phyloP scores from a whole-genome alignment of 2,888 invertebrate genomes.

The Caenorhabditis sp. region DNA sequence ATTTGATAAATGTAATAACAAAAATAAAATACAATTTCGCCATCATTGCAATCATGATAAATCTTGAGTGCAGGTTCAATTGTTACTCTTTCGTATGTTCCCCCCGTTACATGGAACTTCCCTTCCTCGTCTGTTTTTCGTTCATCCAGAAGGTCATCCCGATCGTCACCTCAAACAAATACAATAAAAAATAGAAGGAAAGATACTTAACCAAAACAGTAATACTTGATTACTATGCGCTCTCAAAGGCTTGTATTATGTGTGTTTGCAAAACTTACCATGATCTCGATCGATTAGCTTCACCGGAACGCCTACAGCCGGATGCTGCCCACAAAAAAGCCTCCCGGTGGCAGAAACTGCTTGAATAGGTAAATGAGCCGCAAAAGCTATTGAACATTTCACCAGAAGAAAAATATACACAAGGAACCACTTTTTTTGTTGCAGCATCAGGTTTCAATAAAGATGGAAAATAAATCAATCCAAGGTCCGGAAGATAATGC shows the following conservation, averaged over 20 bases:
- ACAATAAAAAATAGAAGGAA: background rate
- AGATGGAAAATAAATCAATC: background rate
- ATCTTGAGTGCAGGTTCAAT: slow-evolving; percentile 59
- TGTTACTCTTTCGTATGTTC: slow-evolving; percentile 32
- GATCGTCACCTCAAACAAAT: slow-evolving; percentile 34
- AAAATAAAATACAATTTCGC: slow-evolving; percentile 20
- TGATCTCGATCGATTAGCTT: slow-evolving; percentile 55
- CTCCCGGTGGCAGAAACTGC: slow-evolving; percentile 50
- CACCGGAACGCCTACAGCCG: slow-evolving; percentile 32
- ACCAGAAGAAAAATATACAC: background rate
- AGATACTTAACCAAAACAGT: background rate
- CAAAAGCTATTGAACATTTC: background rate
- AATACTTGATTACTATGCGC: too few relatives aligned
- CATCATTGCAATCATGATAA: slow-evolving; percentile 64
- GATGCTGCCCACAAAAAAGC: slow-evolving; percentile 49
- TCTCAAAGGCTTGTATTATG: too few relatives aligned
- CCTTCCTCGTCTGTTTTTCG: slow-evolving; percentile 54
- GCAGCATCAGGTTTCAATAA: background rate
- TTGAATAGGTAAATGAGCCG: slow-evolving; percentile 37
- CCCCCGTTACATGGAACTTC: slow-evolving; percentile 55
- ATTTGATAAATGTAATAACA: too few relatives aligned
- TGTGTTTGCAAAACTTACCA: too few relatives aligned
- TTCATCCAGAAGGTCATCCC: slow-evolving; percentile 57
- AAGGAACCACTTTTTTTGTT: background rate
- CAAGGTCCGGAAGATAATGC: background rate